These are phyloP conservation scores for Neelides sp. DNA, from an alignment of 1,140 invertebrate species.

Conservation along the genomic window DNA sequence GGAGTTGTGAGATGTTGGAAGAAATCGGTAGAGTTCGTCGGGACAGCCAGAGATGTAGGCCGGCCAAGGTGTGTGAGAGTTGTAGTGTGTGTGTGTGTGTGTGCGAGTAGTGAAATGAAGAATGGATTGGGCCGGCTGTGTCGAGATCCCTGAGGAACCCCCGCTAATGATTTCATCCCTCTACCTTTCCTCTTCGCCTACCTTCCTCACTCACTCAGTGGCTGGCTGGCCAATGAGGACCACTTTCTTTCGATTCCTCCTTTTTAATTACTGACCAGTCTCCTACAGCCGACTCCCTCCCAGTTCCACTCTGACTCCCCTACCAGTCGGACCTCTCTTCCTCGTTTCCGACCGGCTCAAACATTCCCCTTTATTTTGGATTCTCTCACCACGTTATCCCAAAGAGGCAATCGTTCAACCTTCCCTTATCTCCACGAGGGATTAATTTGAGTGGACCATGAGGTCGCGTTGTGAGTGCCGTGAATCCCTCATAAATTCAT, in stretches of 20 bases:
- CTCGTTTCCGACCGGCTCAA: slow-evolving; percentile 8
- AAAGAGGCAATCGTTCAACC: too few species aligned
- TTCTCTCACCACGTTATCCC: neutral
- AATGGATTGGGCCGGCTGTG: too few species aligned
- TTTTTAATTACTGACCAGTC: slow-evolving; percentile 31
- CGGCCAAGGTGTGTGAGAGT: too few species aligned
- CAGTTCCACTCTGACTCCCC: slow-evolving; percentile 22
- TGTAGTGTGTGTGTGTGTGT: too few species aligned
- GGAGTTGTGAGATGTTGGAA: neutral
- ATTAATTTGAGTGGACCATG: too few species aligned
- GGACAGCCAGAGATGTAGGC: too few species aligned
- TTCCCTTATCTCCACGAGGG: too few species aligned
- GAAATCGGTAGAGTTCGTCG: too few species aligned
- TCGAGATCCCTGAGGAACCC: slow-evolving; percentile 11
- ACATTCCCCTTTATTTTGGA: neutral
- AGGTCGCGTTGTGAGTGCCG: too few species aligned
- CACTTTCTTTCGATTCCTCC: slow-evolving; percentile 27
- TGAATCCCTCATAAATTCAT: too few species aligned
- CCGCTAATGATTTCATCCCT: slow-evolving; percentile 17
- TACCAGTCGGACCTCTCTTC: slow-evolving; percentile 12
- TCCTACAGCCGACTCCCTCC: slow-evolving; percentile 10
- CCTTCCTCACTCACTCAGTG: neutral
- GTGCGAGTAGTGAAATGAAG: too few species aligned
- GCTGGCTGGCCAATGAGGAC: slow-evolving; percentile 24
- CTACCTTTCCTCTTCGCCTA: slow-evolving; percentile 11